A percentile compares a stretch with the other conserved stretches of the same genome.
phyloP scores from a whole-genome alignment of 1,140 invertebrate species.

The Brachionus asplanchnoidis region DNA sequence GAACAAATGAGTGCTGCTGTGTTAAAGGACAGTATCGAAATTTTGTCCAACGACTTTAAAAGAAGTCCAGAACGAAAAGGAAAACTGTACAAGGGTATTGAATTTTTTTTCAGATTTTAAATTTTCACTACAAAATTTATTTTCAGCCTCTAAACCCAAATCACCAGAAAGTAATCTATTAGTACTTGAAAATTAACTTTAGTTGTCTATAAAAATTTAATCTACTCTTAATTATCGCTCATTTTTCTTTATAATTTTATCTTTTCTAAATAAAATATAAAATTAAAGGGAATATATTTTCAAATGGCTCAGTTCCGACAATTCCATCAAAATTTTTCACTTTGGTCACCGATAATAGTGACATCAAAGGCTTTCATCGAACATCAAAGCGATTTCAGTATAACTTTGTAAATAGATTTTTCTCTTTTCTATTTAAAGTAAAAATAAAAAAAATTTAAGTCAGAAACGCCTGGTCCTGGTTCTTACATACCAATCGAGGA shows the following conservation, averaged over 20 bases:
- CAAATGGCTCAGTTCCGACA: background rate
- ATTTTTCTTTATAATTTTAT: background rate
- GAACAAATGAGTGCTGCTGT: background rate
- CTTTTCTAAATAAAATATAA: background rate
- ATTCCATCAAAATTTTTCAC: constrained; percentile 41
- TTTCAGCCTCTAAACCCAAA: background rate
- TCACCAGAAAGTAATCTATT: background rate
- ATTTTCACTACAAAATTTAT: background rate
- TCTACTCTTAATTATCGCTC: background rate
- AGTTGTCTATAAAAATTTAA: background rate
- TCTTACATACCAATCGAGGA: background rate
- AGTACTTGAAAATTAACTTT: background rate
- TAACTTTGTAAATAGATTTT: background rate
- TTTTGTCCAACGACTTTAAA: constrained; percentile 10
- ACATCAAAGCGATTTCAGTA: constrained; percentile 40
- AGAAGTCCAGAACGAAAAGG: constrained; percentile 10
- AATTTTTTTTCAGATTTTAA: background rate
- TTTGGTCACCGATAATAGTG: background rate
- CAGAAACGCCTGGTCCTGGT: constrained; percentile 31
- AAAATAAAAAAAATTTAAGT: background rate
- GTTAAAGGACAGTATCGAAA: constrained; percentile 16
- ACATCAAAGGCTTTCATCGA: constrained; percentile 12
- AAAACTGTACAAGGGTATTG: constrained; percentile 6
- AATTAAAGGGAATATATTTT: constrained; percentile 18
- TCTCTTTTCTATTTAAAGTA: background rate